Evolutionary conservation across 2,797 vertebrate genomes (phyloP).

Genomic region (Bradypodion pumilum): DNA sequence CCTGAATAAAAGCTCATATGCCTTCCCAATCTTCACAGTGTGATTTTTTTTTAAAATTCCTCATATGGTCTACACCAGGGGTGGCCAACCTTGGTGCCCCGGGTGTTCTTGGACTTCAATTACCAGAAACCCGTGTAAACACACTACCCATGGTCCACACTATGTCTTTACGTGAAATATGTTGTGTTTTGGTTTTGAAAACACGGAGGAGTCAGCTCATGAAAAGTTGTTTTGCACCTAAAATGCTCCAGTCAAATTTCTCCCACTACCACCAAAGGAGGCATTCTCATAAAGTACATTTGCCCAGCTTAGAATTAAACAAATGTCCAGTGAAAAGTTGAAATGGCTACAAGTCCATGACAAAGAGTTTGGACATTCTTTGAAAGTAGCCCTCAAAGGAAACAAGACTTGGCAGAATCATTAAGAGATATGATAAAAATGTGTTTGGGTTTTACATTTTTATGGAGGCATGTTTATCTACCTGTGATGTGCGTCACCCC

Average conservation of each 20-base stretch:
- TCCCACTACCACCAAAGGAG: too few relatives aligned
- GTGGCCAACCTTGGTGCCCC: too few relatives aligned
- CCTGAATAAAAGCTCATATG: background rate
- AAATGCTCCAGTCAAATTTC: too few relatives aligned
- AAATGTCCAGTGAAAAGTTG: background rate
- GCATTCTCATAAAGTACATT: too few relatives aligned
- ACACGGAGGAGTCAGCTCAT: background rate
- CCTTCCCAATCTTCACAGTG: background rate
- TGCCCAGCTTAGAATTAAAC: too few relatives aligned
- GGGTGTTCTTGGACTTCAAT: too few relatives aligned
- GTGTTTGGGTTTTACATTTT: background rate
- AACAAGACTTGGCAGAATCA: background rate
- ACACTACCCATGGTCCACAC: background rate
- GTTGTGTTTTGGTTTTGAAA: background rate
- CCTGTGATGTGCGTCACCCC: background rate
- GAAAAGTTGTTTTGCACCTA: too few relatives aligned
- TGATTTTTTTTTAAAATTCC: background rate
- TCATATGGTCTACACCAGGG: background rate
- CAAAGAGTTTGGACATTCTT: background rate
- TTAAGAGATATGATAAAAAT: background rate
- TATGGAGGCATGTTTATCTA: background rate
- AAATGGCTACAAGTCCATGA: background rate
- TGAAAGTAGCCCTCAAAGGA: background rate
- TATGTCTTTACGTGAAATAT: background rate
- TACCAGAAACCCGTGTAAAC: too few relatives aligned